Conservation (phyloP, 2,888 invertebrate species). For the Barypeithes pellucidus region DNA sequence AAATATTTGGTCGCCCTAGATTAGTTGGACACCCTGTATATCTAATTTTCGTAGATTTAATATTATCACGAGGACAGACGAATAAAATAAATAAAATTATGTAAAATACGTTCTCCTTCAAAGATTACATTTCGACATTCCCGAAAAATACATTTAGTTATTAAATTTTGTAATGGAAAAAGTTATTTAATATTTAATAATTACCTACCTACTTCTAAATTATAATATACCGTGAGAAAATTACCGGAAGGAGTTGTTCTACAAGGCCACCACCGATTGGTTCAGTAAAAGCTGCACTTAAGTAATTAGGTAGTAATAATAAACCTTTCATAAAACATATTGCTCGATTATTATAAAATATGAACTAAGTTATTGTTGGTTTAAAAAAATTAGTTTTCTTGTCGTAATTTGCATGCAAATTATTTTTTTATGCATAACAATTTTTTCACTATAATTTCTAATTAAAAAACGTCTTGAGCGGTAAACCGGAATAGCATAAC, state of each 20-base stretch:
- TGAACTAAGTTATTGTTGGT: slow-evolving; percentile 16
- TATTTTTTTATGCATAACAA: slow-evolving; percentile 12
- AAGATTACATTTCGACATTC: too few species aligned
- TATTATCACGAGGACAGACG: too few species aligned
- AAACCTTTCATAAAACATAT: slow-evolving; percentile 10
- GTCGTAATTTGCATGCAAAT: slow-evolving; percentile 11
- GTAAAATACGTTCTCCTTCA: too few species aligned
- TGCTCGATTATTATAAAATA: background rate
- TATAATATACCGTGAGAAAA: slow-evolving; percentile 15
- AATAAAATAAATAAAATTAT: too few species aligned
- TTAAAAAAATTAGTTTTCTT: background rate
- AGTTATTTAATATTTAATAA: background rate
- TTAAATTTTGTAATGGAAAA: background rate
- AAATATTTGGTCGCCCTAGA: too few species aligned
- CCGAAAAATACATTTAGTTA: background rate
- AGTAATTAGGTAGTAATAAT: slow-evolving; percentile 20
- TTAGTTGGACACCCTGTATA: too few species aligned
- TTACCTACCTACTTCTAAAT: background rate
- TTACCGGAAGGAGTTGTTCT: slow-evolving; percentile 12
- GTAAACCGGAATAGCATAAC: background rate
- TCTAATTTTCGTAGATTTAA: too few species aligned
- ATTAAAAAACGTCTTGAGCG: slow-evolving; percentile 4
- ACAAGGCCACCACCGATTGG: slow-evolving; percentile 3
- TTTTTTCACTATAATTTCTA: slow-evolving; percentile 2
- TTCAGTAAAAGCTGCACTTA: slow-evolving; percentile 14